Conservation (phyloP, 2,113 vertebrate species). For the Tupaia tana region DNA sequence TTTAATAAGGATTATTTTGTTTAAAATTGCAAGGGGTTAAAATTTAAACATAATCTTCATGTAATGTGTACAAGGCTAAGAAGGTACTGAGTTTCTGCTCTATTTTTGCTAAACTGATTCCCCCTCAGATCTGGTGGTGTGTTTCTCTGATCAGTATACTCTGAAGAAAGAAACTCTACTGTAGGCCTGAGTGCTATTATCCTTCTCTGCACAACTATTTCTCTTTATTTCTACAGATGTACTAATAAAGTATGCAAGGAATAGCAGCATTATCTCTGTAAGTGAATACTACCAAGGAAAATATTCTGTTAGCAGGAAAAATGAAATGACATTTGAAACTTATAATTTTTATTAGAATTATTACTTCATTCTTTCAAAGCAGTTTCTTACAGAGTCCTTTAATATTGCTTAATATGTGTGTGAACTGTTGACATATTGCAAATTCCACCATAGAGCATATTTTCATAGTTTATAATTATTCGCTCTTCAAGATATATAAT, state of each 20-base stretch:
- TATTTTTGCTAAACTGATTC: background rate
- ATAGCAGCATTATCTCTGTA: background rate
- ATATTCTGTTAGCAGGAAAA: conserved; percentile 33
- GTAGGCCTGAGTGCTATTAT: background rate
- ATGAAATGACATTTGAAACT: conserved; percentile 53
- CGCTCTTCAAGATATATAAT: conserved; percentile 34
- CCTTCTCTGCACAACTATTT: background rate
- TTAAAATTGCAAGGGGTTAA: background rate
- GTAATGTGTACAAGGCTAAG: background rate
- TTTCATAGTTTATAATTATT: conserved; percentile 33
- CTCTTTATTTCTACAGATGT: conserved; percentile 39
- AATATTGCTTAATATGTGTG: conserved; percentile 22
- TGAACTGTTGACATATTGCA: conserved; percentile 18
- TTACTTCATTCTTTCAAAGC: conserved; percentile 20
- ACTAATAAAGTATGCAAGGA: conserved; percentile 46
- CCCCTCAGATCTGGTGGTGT: background rate
- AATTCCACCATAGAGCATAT: background rate
- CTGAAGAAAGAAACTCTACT: background rate
- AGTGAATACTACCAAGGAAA: conserved; percentile 31
- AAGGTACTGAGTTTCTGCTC: background rate
- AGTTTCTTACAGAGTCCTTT: background rate
- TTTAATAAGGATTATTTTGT: conserved; percentile 17
- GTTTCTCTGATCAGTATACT: background rate
- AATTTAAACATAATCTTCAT: background rate
- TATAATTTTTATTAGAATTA: conserved; percentile 44